Conservation (phyloP, 2,888 invertebrate species). For the Acleris laterana region DNA sequence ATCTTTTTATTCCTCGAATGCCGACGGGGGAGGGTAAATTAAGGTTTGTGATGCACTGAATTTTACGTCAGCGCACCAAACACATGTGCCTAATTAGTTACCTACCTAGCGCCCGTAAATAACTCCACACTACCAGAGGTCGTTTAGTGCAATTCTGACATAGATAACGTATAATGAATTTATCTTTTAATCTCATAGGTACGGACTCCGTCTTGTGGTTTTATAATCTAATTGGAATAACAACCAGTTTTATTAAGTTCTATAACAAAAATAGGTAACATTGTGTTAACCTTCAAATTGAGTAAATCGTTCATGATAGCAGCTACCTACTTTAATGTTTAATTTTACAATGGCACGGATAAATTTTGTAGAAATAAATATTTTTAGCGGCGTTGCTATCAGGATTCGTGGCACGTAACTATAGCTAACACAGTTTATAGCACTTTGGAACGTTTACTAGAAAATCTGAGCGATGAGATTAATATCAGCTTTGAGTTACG, state of each 20-base stretch:
- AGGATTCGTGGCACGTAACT: constrained; percentile 21
- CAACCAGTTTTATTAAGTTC: constrained; percentile 4
- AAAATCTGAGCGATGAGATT: constrained; percentile 16
- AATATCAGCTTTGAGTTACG: not conserved
- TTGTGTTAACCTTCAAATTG: not conserved
- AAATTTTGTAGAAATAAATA: constrained; percentile 11
- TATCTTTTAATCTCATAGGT: constrained; percentile 27
- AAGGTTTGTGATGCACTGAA: constrained; percentile 17
- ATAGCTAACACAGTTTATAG: constrained; percentile 18
- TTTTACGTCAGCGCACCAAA: constrained; percentile 21
- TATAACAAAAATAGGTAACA: too few relatives aligned
- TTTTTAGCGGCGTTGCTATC: constrained; percentile 14
- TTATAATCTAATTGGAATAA: constrained; percentile 20
- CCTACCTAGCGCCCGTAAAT: constrained; percentile 27
- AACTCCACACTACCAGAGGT: constrained; percentile 25
- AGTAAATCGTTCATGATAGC: constrained; percentile 20
- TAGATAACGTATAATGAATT: constrained; percentile 35
- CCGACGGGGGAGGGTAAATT: too few relatives aligned
- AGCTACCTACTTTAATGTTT: constrained; percentile 11
- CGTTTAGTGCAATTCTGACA: constrained; percentile 33
- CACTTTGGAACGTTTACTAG: constrained; percentile 27
- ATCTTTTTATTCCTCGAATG: too few relatives aligned
- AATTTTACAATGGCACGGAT: constrained; percentile 19
- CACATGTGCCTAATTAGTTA: constrained; percentile 18
- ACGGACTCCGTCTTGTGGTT: constrained; percentile 9